A percentile compares a stretch with the other conserved stretches of the same genome.
These are phyloP conservation scores for Digitonthophagus gazella DNA, from an alignment of 2,888 invertebrate species.

Conservation along the genomic window DNA sequence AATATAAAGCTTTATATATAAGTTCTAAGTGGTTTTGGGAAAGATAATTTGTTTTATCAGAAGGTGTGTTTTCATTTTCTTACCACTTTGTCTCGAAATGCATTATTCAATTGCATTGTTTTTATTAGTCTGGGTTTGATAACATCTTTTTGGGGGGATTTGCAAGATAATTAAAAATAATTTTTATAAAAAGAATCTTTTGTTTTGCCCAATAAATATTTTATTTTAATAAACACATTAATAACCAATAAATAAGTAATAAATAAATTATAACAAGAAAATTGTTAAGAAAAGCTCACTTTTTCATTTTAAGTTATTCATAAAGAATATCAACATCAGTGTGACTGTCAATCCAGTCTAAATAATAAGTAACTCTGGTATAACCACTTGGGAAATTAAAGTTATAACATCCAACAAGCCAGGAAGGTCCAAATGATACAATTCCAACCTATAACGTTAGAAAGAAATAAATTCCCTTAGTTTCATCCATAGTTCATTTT, in stretches of 20 bases:
- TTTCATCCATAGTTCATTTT: too few relatives aligned
- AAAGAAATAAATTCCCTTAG: too few relatives aligned
- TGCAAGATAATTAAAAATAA: too few relatives aligned
- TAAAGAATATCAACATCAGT: conserved; percentile 18
- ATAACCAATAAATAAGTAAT: neutral
- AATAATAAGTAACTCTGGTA: conserved; percentile 17
- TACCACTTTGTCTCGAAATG: neutral
- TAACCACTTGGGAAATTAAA: conserved; percentile 20
- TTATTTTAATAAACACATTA: neutral
- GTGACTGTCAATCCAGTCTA: conserved; percentile 17
- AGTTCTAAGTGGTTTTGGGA: neutral
- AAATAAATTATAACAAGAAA: neutral
- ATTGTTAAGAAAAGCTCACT: too few relatives aligned
- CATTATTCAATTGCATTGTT: too few relatives aligned
- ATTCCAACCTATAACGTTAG: conserved; percentile 15
- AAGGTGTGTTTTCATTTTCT: neutral
- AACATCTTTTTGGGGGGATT: too few relatives aligned
- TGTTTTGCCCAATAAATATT: too few relatives aligned
- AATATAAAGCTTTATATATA: neutral
- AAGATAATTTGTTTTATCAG: neutral
- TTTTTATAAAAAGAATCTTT: too few relatives aligned
- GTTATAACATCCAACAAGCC: conserved; percentile 10
- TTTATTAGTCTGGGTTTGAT: neutral
- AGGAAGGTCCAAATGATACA: conserved; percentile 16
- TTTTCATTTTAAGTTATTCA: conserved; percentile 4